Conservation (phyloP, 2,797 vertebrate genomes). For the Gobionotothen gibberifrons region DNA sequence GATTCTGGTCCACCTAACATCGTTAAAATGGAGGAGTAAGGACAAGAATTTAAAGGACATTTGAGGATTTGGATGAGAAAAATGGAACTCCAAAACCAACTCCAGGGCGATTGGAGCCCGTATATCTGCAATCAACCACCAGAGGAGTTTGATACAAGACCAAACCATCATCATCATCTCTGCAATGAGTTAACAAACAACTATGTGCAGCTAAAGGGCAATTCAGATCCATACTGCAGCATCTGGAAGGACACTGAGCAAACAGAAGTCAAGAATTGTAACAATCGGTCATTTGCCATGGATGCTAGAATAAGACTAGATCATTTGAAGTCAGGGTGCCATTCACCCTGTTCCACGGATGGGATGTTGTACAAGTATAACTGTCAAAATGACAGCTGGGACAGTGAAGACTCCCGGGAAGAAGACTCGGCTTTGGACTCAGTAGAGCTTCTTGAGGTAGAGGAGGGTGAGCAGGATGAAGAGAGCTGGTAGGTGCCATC, state of each 20-base stretch:
- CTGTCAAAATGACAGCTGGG: constrained; percentile 45
- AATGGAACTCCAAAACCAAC: constrained; percentile 61
- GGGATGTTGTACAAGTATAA: constrained; percentile 28
- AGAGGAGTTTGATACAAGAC: constrained; percentile 19
- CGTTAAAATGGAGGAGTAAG: not conserved
- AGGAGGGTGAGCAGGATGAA: constrained; percentile 61
- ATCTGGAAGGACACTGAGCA: constrained; percentile 43
- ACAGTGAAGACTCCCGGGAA: constrained; percentile 35
- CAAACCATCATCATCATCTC: constrained; percentile 19
- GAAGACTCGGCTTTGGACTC: constrained; percentile 69
- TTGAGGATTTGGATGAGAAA: constrained; percentile 11
- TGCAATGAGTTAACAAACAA: constrained; percentile 23
- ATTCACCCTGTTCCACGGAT: constrained; percentile 10
- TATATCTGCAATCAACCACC: constrained; percentile 28
- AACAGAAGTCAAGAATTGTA: constrained; percentile 7
- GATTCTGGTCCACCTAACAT: not conserved
- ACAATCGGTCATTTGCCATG: constrained; percentile 57
- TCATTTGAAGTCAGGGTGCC: constrained; percentile 61
- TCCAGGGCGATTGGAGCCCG: constrained; percentile 22
- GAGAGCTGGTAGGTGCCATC: constrained; percentile 75
- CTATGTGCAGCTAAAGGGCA: constrained; percentile 8
- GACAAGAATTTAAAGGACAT: not conserved
- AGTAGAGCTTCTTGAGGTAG: constrained; percentile 74
- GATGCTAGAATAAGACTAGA: constrained; percentile 69
- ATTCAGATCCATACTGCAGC: constrained; percentile 34